Evolutionary conservation across 2,797 vertebrate genomes (phyloP), one percentile per base, ranked within the genome.

Genomic region (Sorex maritimensis): DNA sequence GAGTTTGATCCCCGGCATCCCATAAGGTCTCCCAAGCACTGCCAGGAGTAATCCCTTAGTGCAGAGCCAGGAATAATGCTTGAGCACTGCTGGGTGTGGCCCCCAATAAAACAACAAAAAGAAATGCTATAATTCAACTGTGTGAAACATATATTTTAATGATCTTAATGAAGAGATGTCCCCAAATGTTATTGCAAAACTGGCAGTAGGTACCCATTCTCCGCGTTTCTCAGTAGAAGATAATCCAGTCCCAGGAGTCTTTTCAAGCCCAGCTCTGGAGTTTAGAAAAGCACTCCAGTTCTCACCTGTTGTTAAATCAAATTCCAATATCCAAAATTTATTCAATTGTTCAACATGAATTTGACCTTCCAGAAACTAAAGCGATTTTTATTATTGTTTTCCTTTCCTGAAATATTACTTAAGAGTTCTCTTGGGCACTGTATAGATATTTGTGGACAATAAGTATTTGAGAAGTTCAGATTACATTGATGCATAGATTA

Each of bases 401-500:
- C 61, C 46, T 85, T 78, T 5, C 86, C 61, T 74, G 12, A 88
- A 93, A 65, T 94, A 85, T 71, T 81, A 79, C 74, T 77, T 2
- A 80, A 89, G 63, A 67, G 26, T 30, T 67, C n/a, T 74, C 41
- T 58, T 28, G 17, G 79, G 72, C 34, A 69, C 9, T 63, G 92
- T 34, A 44, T 86, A 74, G 41, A 28, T n/a, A 89, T 52, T 67
- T 82, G 41, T 69, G 41, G 41, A 73, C 34, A 17, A 82, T 7
- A 88, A 34, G 4, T 11, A 82, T 9, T 90, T 34, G 84, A 67
- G 61, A 68, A 74, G 58, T 8, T 86, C 82, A 63, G 30, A 69
- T 61, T 80, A 86, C n/a, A 80, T 49, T 95, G 91, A 92, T 55
- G 63, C 55, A 91, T 93, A 15, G 81, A 90, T 84, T 78, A 74